Evolutionary conservation across 2,113 vertebrate species (phyloP), one percentile per base, ranked within the genome.

Genomic region (Gymnorhina tibicen): DNA sequence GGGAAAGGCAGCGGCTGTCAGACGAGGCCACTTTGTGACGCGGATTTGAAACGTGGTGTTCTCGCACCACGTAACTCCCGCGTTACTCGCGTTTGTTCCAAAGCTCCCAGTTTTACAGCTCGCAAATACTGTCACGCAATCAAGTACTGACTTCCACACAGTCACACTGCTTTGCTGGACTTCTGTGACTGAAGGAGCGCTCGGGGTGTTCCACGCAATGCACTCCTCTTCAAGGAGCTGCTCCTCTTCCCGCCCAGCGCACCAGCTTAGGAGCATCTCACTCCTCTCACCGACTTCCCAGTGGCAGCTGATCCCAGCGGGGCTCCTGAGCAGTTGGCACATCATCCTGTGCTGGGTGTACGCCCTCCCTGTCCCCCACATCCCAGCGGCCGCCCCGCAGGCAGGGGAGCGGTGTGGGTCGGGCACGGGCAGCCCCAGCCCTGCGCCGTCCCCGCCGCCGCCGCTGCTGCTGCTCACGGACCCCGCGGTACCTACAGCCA

Each of bases 141-240:
- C 21, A 72, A 56, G 53, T 5, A 7, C 22, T 2, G 37, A 23
- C 6, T 91, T 23, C 17, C 56, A 23, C 3, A 1, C 64, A 72
- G 68, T 10, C 44, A 7, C 9, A 1, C 19, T 3, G 62, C 39
- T 74, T 30, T 28, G 53, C 2, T 20, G 41, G 91, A 75, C 60
- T 75, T 30, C 26, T 11, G 47, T 1, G 35, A 50, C 52, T 18
- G 11, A 56, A 75, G 20, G 53, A 53, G 55, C 2, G 1, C 24
- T 12, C 3, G 1, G 42, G 9, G 5, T 24, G 39, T 4, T 64
- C 35, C 9, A 0, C 2, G 3, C 22, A 6, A 3, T 1, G 2
- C 46, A 0, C 56, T 35, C 21, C 49, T 13, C 67, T 21, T 32
- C 12, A 5, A 12, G 35, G 23, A 9, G 19, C 33, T 2, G 52